Conservation (phyloP, 2,797 vertebrate genomes). For the Petrocephalus sullivani region DNA sequence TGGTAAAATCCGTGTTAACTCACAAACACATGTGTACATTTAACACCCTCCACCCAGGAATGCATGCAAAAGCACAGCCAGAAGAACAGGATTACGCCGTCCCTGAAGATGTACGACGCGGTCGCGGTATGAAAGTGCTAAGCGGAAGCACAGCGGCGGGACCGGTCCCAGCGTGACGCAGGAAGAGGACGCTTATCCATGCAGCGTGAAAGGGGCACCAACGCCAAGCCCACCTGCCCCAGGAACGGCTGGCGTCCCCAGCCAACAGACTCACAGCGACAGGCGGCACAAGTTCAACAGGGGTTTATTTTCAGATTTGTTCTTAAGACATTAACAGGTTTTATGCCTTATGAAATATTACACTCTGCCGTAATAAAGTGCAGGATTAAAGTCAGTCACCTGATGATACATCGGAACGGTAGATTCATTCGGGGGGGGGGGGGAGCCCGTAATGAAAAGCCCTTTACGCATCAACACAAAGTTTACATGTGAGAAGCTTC, state of each 20-base stretch:
- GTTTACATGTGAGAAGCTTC: constrained; percentile 68
- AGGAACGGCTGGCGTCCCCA: too few species aligned
- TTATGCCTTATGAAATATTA: constrained; percentile 73
- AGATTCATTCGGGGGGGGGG: constrained; percentile 37
- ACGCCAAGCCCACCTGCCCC: neutral
- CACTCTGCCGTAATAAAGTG: constrained; percentile 87
- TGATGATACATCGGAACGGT: constrained; percentile 68
- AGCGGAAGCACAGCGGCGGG: neutral
- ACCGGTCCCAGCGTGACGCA: neutral
- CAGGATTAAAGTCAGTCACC: constrained; percentile 83
- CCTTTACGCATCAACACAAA: constrained; percentile 80
- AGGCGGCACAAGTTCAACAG: constrained; percentile 57
- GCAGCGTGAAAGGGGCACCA: neutral
- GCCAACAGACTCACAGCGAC: constrained; percentile 12
- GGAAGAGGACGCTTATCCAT: neutral
- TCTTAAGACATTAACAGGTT: constrained; percentile 87
- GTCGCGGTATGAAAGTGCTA: neutral
- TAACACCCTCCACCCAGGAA: neutral
- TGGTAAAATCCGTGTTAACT: neutral
- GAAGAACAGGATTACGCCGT: neutral
- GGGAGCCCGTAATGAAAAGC: constrained; percentile 70
- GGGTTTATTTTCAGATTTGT: constrained; percentile 85
- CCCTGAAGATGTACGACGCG: neutral
- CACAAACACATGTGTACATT: neutral
- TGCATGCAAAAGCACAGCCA: neutral